Evolutionary conservation across 2,797 vertebrate genomes (phyloP).

Genomic region (Taeniopygia guttata): DNA sequence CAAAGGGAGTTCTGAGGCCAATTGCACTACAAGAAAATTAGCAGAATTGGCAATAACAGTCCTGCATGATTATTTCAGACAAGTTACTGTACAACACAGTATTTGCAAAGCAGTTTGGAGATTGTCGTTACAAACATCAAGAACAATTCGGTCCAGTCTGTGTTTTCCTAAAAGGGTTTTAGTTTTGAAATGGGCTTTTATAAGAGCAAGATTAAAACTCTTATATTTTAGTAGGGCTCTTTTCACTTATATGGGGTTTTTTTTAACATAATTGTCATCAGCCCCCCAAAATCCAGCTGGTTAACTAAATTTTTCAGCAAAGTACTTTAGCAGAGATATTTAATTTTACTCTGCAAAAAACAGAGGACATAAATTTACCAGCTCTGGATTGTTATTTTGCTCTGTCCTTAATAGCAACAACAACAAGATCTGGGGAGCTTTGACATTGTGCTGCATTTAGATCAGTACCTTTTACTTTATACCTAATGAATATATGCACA

Average conservation of each 20-base stretch:
- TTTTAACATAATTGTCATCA: neutral
- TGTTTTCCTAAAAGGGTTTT: neutral
- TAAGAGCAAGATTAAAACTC: neutral
- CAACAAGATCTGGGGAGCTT: slow-evolving; percentile 40
- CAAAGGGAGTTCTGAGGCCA: neutral
- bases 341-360: slow-evolving; percentile 1
- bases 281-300: neutral
- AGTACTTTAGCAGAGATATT: neutral
- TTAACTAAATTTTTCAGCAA: neutral
- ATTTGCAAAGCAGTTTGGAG: neutral
- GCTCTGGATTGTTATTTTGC: neutral
- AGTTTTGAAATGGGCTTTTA: neutral
- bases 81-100: neutral
- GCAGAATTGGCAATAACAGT: neutral
- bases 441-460: slow-evolving; percentile 63
- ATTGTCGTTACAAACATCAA: neutral
- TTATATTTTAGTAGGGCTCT: neutral
- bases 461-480: slow-evolving; percentile 59
- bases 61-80: neutral
- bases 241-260: neutral
- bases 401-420: neutral
- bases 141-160: neutral
- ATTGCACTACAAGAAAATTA: neutral
- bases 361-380: neutral
- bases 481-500: slow-evolving; percentile 59